Evolutionary conservation across 2,797 vertebrate species (phyloP).

Genomic region (Furcifer pardalis): DNA sequence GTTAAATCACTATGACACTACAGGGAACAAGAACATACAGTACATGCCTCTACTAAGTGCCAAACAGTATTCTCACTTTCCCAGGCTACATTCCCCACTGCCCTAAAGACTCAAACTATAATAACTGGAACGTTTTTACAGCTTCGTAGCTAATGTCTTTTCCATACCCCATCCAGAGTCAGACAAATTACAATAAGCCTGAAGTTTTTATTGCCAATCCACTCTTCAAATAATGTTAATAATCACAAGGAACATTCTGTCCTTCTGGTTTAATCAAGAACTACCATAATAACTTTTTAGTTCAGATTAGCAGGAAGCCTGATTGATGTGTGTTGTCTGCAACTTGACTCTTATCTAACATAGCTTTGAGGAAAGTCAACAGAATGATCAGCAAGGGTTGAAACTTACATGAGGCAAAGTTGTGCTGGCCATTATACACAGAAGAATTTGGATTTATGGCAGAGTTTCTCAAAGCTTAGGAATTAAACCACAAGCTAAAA

Average conservation of each 20-base stretch:
- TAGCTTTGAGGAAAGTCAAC: neutral
- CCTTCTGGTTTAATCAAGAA: constrained; percentile 16
- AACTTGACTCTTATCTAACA: neutral
- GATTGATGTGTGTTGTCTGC: neutral
- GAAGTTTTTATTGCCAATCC: constrained; percentile 4
- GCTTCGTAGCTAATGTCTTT: neutral
- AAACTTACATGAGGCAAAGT: neutral
- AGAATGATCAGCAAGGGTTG: neutral
- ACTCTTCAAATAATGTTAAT: constrained; percentile 25
- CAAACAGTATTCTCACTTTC: constrained; percentile 14
- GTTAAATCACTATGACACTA: constrained; percentile 16
- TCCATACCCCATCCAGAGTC: neutral
- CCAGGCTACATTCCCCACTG: neutral
- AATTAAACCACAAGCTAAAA: too few species aligned
- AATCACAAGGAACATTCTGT: constrained; percentile 15
- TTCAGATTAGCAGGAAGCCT: constrained; percentile 8
- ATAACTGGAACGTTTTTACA: constrained; percentile 29
- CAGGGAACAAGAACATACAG: neutral
- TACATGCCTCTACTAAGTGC: neutral
- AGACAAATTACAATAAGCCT: neutral
- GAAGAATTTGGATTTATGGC: neutral
- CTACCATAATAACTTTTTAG: constrained; percentile 28
- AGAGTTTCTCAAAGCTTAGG: too few species aligned
- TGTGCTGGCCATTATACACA: neutral
- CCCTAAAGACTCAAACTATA: neutral